Percentiles rank a stretch among this genome's conserved stretches.
phyloP scores from a whole-genome alignment of 2,888 invertebrate species.

The Neoaliturus tenellus region DNA sequence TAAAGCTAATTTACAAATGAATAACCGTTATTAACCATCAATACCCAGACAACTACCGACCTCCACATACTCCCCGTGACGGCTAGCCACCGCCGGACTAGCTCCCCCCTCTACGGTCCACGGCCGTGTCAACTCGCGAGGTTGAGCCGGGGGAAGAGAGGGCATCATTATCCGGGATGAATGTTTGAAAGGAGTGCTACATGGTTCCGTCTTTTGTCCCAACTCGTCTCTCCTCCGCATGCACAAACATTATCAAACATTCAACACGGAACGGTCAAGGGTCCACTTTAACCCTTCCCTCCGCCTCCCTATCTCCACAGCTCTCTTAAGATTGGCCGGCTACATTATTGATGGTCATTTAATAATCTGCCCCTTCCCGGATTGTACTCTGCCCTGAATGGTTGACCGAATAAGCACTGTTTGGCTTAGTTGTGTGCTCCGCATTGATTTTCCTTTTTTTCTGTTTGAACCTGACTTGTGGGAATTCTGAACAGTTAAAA shows the following conservation, averaged over 20 bases:
- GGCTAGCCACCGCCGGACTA: background rate
- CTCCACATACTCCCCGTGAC: too few species aligned
- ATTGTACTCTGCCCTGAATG: conserved; percentile 4
- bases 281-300: background rate
- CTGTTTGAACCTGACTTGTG: background rate
- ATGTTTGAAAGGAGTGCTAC: conserved; percentile 37
- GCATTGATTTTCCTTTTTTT: background rate
- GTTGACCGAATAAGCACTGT: conserved; percentile 32
- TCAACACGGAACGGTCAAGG: background rate
- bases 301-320: background rate
- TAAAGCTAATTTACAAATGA: too few species aligned
- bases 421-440: background rate
- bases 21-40: too few species aligned
- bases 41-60: too few species aligned
- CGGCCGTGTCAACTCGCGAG: background rate
- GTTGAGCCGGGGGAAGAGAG: background rate
- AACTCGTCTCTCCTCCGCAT: background rate
- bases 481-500: background rate
- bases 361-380: conserved; percentile 19
- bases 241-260: conserved; percentile 45
- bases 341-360: conserved; percentile 44
- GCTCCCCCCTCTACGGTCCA: background rate
- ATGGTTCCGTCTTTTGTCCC: conserved; percentile 45
- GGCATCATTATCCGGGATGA: conserved; percentile 39
- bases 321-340: conserved; percentile 33